phyloP scores from a whole-genome alignment of 2,113 vertebrate genomes.

The Lagopus muta region DNA sequence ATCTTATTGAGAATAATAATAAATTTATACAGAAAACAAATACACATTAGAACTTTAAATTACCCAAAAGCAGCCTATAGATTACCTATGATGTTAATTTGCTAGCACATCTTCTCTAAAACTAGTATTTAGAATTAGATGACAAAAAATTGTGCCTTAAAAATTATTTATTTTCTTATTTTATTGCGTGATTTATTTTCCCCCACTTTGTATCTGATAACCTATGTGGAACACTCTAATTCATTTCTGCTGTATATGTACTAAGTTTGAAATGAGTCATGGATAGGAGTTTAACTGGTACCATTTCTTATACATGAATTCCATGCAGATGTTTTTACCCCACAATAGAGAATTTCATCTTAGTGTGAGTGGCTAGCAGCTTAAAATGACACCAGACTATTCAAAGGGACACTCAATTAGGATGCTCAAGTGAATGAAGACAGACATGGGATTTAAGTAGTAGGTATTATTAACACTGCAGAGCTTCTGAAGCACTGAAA shows the following conservation, averaged over 20 bases:
- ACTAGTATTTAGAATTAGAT: not conserved
- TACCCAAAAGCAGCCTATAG: slow-evolving; percentile 61
- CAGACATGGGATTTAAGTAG: not conserved
- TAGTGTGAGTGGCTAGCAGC: not conserved
- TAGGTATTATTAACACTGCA: not conserved
- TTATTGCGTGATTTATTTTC: not conserved
- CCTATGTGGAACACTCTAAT: not conserved
- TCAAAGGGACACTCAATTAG: slow-evolving; percentile 32
- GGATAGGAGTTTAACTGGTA: not conserved
- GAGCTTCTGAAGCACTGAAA: not conserved
- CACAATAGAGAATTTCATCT: not conserved
- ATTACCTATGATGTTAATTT: slow-evolving; percentile 74
- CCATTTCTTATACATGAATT: not conserved
- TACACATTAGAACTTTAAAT: slow-evolving; percentile 62
- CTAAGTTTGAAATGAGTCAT: slow-evolving; percentile 18
- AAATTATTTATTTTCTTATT: slow-evolving; percentile 23
- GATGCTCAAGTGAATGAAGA: slow-evolving; percentile 8
- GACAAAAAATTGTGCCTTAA: not conserved
- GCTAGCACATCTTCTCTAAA: slow-evolving; percentile 13
- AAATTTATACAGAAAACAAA: slow-evolving; percentile 83
- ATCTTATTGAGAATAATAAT: slow-evolving; percentile 81
- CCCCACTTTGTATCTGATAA: not conserved
- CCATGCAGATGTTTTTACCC: not conserved
- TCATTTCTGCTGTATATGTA: slow-evolving; percentile 8
- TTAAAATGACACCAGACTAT: slow-evolving; percentile 1